Base-by-base conservation (phyloP, 2,888 invertebrate genomes). In the Xanthorhoe spadicearia region DNA sequence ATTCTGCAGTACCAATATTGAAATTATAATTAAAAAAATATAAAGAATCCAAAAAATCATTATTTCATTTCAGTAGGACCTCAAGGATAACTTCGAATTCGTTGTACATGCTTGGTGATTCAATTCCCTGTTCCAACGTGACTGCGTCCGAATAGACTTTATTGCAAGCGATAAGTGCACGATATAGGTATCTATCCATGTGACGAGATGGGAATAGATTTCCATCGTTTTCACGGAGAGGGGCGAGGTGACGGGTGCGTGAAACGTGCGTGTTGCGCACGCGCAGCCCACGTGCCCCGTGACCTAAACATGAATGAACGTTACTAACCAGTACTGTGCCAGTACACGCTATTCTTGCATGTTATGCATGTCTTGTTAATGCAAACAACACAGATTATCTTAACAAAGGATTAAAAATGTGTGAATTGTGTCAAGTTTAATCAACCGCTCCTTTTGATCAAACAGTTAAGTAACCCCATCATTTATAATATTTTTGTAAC, bases 231-330 rank as follows among this genome's bases (percentile, higher is more conserved):
- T 70, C 79, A 73, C 72, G 76, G 61, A 13, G 70, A 57, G 60
- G 63, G 66, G 66, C 61, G 54, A 52, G n/a, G 59, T 61, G 54
- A 32, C 58, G 61, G 51, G 54, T 38, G 63, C 68, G 73, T 70
- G 74, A 28, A 69, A 68, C 28, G 28, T 59, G 70, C 73, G 67
- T 73, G 81, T 66, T 43, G 51, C 64, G 73, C 90, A 88, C 83
- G 88, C 81, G 81, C 68, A n/a, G 0, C 3, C 10, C 84, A 78
- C 91, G 87, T 89, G 91, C 4, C 52, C 17, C 58, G 70, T 66
- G 75, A 66, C 70, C 71, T 72, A 73, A 72, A 69, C 72, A 63
- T 75, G 72, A 76, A 81, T 83, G 81, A 81, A 76, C 18, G 74
- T 68, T 32, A 7, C 32, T 64, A 64, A 67, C 55, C 46, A 64